Base-by-base conservation (phyloP, 2,888 invertebrate species). In the Tryphoninae sp. region DNA sequence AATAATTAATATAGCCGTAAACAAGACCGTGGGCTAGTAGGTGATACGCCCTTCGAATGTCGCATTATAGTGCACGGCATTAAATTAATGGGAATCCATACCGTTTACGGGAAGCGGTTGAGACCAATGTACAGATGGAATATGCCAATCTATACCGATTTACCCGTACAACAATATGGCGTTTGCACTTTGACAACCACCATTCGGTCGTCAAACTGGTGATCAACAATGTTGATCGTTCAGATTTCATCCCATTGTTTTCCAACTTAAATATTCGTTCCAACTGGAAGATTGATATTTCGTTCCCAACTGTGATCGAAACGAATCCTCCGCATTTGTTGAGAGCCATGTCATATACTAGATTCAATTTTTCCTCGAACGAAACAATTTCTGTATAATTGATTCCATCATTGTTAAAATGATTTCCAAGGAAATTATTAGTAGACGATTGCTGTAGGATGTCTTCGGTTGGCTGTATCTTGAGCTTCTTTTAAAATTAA, bases 1-100 rank as follows among this genome's bases (percentile, higher is more conserved):
- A 91, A 91, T 91, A 91, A 91, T 91, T 91, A 91, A 90, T 90
- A 90, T 87, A 87, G 84, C 88, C 87, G 89, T 91, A 90, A 91
- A 90, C 90, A 90, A 90, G 88, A 85, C 73, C 83, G 67, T 26
- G 76, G 45, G 81, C 77, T 84, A 78, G 64, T 80, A 84, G 79
- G 77, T 64, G 69, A 79, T 82, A 67, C 40, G 40, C 40, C 58
- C 11, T 65, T 45, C 67, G 42, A 65, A 4, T 71, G 45, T 81
- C 81, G 82, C 68, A 88, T 88, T 89, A 88, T 88, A 87, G 88
- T 84, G 84, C 84, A 84, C 87, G 87, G 84, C 87, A 88, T 90
- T 89, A 90, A 90, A 91, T 91, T 89, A 87, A 90, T 90, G 88
- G 75, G 85, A 82, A 81, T 85, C 86, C 85, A 69, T 51, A 19